phyloP scores from a whole-genome alignment of 92 coral and sea anemone species.

The Parazoanthus darwini region DNA sequence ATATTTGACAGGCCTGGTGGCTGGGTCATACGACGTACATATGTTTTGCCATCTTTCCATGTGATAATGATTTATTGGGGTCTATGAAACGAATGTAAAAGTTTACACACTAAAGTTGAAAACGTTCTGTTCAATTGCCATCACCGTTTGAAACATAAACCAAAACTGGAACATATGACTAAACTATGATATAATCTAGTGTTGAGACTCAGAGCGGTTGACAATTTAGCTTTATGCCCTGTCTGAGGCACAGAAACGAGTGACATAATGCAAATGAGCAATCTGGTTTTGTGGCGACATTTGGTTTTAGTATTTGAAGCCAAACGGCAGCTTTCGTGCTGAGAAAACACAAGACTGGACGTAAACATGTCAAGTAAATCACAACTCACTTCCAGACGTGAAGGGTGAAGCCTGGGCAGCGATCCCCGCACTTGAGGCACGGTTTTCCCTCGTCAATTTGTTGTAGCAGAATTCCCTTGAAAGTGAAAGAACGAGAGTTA shows the following conservation, averaged over 20 bases:
- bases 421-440: constrained; percentile 77
- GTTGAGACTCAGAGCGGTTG: neutral
- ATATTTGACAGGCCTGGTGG: neutral
- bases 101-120: neutral
- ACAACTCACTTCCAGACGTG: constrained; percentile 86
- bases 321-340: neutral
- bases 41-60: too few species aligned
- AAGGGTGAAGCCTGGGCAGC: constrained; percentile 86
- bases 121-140: neutral
- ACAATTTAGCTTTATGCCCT: neutral
- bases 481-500: neutral
- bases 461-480: constrained; percentile 82
- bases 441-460: constrained; percentile 89
- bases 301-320: neutral
- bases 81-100: neutral
- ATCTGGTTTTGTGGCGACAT: neutral
- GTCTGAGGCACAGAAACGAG: neutral
- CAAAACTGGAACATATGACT: neutral
- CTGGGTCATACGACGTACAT: too few species aligned
- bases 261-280: neutral
- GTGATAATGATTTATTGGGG: neutral
- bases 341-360: constrained; percentile 1
- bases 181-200: neutral
- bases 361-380: constrained; percentile 11
- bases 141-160: neutral